Base-by-base conservation (phyloP, 2,797 vertebrate genomes). In the Gephyroberyx darwinii region DNA sequence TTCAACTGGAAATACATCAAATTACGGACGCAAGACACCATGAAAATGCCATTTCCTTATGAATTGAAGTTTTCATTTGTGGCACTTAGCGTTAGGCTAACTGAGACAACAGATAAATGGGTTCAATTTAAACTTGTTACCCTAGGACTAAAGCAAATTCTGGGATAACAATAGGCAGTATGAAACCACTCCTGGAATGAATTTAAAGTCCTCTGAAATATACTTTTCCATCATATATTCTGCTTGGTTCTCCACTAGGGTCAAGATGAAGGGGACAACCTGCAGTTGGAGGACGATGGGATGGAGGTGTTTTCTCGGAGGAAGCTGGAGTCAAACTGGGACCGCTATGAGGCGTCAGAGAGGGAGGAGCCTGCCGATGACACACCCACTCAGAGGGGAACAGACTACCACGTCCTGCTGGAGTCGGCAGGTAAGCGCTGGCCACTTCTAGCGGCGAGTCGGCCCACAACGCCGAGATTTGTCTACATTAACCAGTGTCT, bases 241-340 rank as follows among this genome's bases (percentile, higher is more conserved):
- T 56, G 0, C 13, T 8, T 0, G 77, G 19, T 63, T 67, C 2
- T 65, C 12, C 57, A 37, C 33, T 52, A 94, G 94, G 67, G 72
- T 51, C 82, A 79, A 63, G 88, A 92, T 73, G 91, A 91, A n/a
- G 82, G 33, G 2, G 81, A 78, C 1, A 37, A 68, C n/a, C 86
- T 86, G 75, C 65, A 86, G 47, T 78, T 5, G 62, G 94, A 94
- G 71, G 92, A 91, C 22, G 86, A 92, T 13, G 88, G 89, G 65
- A 57, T 20, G 31, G 88, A 90, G 86, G 75, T 80, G 56, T 97
- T 95, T 88, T 95, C 96, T 77, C 95, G 92, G 91, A 95, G 96
- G 89, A 97, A 96, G 77, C 88, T 98, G 45, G 80, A 93, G 83
- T 95, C 96, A 37, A 98, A 98, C 87, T 97, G 96, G 96, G 94